Conservation (phyloP, 2,888 invertebrate genomes). For the Lomographa bimaculata region DNA sequence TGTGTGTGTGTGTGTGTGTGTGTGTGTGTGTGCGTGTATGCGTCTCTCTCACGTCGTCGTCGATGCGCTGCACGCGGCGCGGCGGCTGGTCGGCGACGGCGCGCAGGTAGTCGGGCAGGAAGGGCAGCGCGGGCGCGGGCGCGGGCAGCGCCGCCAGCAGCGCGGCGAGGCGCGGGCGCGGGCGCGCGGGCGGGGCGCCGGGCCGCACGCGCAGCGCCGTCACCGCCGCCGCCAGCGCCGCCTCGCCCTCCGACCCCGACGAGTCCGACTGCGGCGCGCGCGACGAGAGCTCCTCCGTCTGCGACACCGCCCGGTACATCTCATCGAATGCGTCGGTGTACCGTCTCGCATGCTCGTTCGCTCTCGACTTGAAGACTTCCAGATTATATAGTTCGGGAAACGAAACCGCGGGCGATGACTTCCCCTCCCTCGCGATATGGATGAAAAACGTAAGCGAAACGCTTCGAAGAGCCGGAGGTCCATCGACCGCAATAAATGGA, state of each 20-base stretch:
- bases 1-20: too few relatives aligned
- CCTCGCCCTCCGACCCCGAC: constrained; percentile 48
- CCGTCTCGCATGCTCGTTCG: too few relatives aligned
- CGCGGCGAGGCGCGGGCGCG: constrained; percentile 12
- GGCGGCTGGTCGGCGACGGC: constrained; percentile 7
- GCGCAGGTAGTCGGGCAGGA: constrained; percentile 6
- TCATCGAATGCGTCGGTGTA: too few relatives aligned
- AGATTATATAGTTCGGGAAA: too few relatives aligned
- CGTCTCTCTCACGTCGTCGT: neutral
- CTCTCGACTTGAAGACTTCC: too few relatives aligned
- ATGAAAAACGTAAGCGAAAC: too few relatives aligned
- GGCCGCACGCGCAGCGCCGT: constrained; percentile 30
- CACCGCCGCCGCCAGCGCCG: constrained; percentile 40
- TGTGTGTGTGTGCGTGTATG: too few relatives aligned
- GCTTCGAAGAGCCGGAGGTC: too few relatives aligned
- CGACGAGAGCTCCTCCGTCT: constrained; percentile 38
- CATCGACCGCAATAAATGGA: too few relatives aligned
- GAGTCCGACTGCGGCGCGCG: constrained; percentile 43
- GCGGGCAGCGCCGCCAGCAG: constrained; percentile 9
- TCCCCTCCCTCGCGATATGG: too few relatives aligned
- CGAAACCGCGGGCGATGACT: too few relatives aligned
- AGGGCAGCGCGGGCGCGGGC: constrained; percentile 3
- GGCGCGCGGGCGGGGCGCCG: constrained; percentile 7
- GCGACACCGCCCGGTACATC: constrained; percentile 30
- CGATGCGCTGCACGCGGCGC: constrained; percentile 11